Evolutionary conservation across 2,797 vertebrate species (phyloP), one percentile per base, ranked within the genome.

Genomic region (Enteromius viviparus): DNA sequence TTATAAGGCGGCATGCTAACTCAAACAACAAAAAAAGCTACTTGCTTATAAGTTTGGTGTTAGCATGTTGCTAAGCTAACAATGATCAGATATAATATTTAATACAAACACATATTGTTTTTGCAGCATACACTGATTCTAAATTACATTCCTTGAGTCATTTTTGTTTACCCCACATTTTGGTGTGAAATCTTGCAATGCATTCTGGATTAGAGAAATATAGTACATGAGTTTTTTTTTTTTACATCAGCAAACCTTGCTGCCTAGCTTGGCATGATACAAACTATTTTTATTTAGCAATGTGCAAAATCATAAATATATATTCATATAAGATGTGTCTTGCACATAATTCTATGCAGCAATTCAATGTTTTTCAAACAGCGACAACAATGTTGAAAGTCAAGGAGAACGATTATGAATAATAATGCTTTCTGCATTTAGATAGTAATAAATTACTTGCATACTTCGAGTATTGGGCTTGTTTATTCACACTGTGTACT

Each of bases 361-460:
- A 26, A 62, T 51, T 51, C 12, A 53, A 37, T 64, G 53, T 42
- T 23, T 72, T 55, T 66, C 53, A 53, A 55, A 11, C 42, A 45
- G 64, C 79, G 83, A 85, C 78, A 82, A 82, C 76, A 37, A 62
- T 65, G 40, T 47, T 70, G 64, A 76, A 84, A 84, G 32, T 71
- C 37, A 78, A 32, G 71, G 65, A 47, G 49, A 51, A 53, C 72
- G 70, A 76, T 70, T 78, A 80, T 80, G 32, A 76, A 83, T 75
- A 76, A 85, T 83, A 86, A 64, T 64, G 76, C 85, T 81, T 81
- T 85, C 62, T 78, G 83, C 76, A 64, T 83, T 87, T 71, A 75
- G 83, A 77, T 85, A 82, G 72, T 62, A 72, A 85, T 10, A 64
- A 69, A 77, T 49, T 68, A 64, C 58, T 85, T 84, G 81, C 60